Evolutionary conservation across 2,888 invertebrate species (phyloP).

Genomic region (Slavum lentiscoides): DNA sequence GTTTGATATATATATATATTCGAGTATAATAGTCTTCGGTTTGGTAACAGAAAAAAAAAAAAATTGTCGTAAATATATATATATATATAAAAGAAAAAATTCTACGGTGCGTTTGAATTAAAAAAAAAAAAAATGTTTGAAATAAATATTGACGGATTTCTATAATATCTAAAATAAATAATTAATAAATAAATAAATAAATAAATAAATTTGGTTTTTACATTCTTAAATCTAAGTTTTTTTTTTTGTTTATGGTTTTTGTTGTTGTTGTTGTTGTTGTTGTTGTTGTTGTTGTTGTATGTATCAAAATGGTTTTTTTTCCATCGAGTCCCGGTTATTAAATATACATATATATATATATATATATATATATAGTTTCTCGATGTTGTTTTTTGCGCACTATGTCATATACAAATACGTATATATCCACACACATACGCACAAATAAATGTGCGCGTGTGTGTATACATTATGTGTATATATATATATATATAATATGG

Average conservation of each 20-base stretch:
- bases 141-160: constrained; percentile 21
- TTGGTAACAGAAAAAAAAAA: constrained; percentile 38
- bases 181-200: constrained; percentile 52
- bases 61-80: constrained; percentile 28
- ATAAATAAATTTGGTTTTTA: constrained; percentile 49
- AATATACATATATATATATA: neutral
- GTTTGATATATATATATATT: neutral
- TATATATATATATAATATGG: neutral
- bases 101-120: constrained; percentile 10
- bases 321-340: constrained; percentile 50
- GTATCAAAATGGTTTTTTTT: constrained; percentile 12
- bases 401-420: constrained; percentile 42
- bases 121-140: no score
- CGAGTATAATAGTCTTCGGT: constrained; percentile 23
- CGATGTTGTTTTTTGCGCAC: constrained; percentile 48
- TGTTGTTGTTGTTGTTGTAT: neutral
- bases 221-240: constrained; percentile 48
- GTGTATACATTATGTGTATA: neutral
- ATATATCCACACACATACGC: neutral
- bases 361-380: constrained; percentile 13
- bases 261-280: neutral
- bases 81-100: constrained; percentile 10
- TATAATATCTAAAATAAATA: constrained; percentile 45
- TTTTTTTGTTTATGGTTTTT: neutral
- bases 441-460: neutral